Base-by-base conservation (phyloP, 2,113 vertebrate genomes). In the Bettongia penicillata region DNA sequence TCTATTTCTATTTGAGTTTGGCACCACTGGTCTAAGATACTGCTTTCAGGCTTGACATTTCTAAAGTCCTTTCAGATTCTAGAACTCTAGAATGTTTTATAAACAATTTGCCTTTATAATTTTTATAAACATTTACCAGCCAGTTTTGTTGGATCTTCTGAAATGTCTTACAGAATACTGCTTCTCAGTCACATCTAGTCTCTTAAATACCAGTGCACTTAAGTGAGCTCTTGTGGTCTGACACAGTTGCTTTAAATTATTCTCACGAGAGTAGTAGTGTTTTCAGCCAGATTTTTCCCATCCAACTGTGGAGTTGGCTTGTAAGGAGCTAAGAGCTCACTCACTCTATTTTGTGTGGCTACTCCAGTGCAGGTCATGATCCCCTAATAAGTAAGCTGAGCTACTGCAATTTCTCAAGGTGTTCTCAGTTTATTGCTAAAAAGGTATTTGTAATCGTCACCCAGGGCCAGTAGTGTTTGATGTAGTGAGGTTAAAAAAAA, bases 361-460 rank as follows among this genome's bases (percentile, higher is more conserved):
- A 31, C 28, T 61, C 28, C 26, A 61, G 12, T 61, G 26, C 57
- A 61, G 28, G 57, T 3, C 57, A 12, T 28, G 26, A 11, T 8
- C 89, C 57, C 19, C 91, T 93, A 11, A 11, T 90, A 50, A 57
- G 2, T 93, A 93, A 92, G 26, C 89, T 61, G 2, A 95, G 92
- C 89, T 22, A 53, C 26, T 48, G 94, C 2, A 57, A 50, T 5
- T 51, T 94, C 3, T 53, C 23, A 28, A 11, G 47, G 24, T 55
- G 7, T 9, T 31, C 57, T 47, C 77, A 77, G 47, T n/a, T 92
- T 91, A 10, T 51, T 37, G 11, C 16, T 23, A 94, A n/a, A 55
- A 31, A 90, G 89, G 47, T 91, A 95, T 91, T 22, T 93, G 37
- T 26, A 94, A 57, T 90, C 49, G 91, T 43, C 9, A 93, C 68